Percentiles rank a stretch among this genome's conserved stretches.
phyloP scores from a whole-genome alignment of 2,797 vertebrate species.

The Dicrostonyx torquatus region DNA sequence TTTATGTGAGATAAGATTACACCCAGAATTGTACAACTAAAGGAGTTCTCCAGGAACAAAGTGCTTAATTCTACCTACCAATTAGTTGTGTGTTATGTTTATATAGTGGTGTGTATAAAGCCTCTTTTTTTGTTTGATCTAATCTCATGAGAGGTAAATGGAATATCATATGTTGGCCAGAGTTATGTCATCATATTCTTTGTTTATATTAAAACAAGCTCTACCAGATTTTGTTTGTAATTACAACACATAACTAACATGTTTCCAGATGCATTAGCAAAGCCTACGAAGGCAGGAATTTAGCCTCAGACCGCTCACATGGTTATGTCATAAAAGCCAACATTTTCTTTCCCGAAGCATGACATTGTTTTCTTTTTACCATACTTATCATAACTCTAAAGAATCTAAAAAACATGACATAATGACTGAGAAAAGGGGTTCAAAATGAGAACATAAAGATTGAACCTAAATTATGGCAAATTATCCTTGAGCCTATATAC shows the following conservation, averaged over 20 bases:
- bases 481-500: background rate
- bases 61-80: background rate
- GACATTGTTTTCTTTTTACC: background rate
- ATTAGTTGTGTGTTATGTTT: constrained; percentile 25
- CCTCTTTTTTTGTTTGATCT: constrained; percentile 45
- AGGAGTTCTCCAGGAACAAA: background rate
- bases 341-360: constrained; percentile 1
- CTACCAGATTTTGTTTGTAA: constrained; percentile 34
- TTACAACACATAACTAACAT: background rate
- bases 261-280: background rate
- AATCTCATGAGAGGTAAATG: constrained; percentile 15
- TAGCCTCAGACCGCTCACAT: background rate
- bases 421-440: background rate
- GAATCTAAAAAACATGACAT: background rate
- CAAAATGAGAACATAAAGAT: constrained; percentile 3
- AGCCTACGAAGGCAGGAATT: background rate
- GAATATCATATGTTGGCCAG: background rate
- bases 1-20: background rate
- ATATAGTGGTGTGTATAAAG: constrained; percentile 9
- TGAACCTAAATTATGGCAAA: constrained; percentile 19
- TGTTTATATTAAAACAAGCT: constrained; percentile 62
- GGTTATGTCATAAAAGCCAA: background rate
- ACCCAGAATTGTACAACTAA: background rate
- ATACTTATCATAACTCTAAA: constrained; percentile 14
- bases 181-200: constrained; percentile 28